Percentiles rank a stretch among this genome's conserved stretches.
Evolutionary conservation across 2,797 vertebrate species (phyloP).

Genomic region (Merluccius polli): DNA sequence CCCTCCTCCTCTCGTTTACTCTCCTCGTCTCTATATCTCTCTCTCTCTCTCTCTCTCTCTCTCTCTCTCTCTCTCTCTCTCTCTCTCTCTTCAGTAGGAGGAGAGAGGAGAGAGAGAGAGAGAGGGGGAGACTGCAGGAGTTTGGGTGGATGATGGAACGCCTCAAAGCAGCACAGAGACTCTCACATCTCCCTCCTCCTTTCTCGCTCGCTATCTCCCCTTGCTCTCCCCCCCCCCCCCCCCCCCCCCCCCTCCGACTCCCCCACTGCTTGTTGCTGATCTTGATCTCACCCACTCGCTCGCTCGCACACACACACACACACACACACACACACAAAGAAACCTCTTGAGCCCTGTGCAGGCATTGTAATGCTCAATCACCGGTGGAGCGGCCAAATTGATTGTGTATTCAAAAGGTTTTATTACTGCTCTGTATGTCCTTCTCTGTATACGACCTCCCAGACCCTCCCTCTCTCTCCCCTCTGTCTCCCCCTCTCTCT

Average conservation of each 20-base stretch:
- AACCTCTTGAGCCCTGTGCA: constrained; percentile 31
- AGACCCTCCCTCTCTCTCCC: constrained; percentile 10
- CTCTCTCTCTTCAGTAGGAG: constrained; percentile 42
- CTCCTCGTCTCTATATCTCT: too few species aligned
- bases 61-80: constrained; percentile 49
- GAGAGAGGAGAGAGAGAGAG: constrained; percentile 77
- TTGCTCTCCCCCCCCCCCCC: constrained; percentile 35
- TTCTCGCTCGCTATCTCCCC: constrained; percentile 33
- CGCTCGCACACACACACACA: constrained; percentile 48
- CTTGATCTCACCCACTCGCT: constrained; percentile 59
- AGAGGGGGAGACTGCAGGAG: constrained; percentile 77
- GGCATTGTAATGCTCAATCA: constrained; percentile 51
- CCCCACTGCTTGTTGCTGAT: constrained; percentile 37
- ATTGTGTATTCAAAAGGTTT: constrained; percentile 77
- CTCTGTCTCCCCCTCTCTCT: constrained; percentile 10
- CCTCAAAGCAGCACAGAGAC: constrained; percentile 71
- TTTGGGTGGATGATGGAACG: constrained; percentile 73
- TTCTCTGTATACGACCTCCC: not conserved
- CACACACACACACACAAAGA: constrained; percentile 56
- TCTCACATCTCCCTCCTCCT: constrained; percentile 44
- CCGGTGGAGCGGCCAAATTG: constrained; percentile 61
- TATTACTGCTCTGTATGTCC: constrained; percentile 33
- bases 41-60: constrained; percentile 22
- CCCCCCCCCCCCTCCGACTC: constrained; percentile 1
- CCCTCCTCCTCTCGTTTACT: too few species aligned